These are phyloP conservation scores for Orbicella faveolata DNA, from an alignment of 64 coral and sea anemone genomes.

Conservation along the genomic window DNA sequence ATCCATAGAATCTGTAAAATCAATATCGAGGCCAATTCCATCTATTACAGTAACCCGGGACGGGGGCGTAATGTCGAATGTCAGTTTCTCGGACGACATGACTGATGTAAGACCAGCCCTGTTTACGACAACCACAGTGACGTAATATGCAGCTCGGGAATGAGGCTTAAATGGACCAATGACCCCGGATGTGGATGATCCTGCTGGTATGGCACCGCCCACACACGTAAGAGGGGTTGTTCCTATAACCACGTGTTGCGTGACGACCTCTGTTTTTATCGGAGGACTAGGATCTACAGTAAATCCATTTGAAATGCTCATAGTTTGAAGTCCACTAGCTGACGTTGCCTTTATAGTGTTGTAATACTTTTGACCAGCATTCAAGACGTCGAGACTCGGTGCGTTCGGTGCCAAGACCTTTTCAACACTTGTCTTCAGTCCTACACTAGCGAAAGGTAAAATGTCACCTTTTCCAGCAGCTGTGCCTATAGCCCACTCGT, in stretches of 20 bases:
- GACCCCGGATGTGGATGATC: background rate
- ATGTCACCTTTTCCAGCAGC: conserved; percentile 25
- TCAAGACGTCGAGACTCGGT: conserved; percentile 53
- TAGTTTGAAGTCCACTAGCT: conserved; percentile 27
- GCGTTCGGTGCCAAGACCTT: conserved; percentile 30
- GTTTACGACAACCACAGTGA: conserved; percentile 52
- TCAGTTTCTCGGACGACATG: conserved; percentile 58
- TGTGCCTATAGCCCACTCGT: conserved; percentile 70
- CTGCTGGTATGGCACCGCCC: background rate
- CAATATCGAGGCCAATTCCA: conserved; percentile 57
- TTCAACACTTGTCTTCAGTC: conserved; percentile 18
- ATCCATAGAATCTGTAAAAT: conserved; percentile 63
- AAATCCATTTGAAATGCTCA: conserved; percentile 51
- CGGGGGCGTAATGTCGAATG: conserved; percentile 68
- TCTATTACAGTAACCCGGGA: conserved; percentile 71
- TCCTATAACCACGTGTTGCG: conserved; percentile 45
- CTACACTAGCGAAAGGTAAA: conserved; percentile 32
- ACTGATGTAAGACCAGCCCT: conserved; percentile 60
- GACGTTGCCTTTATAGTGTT: conserved; percentile 50
- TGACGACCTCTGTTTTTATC: conserved; percentile 23
- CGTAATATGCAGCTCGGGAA: background rate
- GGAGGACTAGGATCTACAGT: conserved; percentile 66
- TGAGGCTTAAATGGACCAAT: conserved; percentile 17
- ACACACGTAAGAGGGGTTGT: conserved; percentile 37
- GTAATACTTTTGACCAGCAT: conserved; percentile 61